Evolutionary conservation across 2,797 vertebrate species (phyloP), one percentile per base, ranked within the genome.

Genomic region (Acrossocheilus fasciatus): DNA sequence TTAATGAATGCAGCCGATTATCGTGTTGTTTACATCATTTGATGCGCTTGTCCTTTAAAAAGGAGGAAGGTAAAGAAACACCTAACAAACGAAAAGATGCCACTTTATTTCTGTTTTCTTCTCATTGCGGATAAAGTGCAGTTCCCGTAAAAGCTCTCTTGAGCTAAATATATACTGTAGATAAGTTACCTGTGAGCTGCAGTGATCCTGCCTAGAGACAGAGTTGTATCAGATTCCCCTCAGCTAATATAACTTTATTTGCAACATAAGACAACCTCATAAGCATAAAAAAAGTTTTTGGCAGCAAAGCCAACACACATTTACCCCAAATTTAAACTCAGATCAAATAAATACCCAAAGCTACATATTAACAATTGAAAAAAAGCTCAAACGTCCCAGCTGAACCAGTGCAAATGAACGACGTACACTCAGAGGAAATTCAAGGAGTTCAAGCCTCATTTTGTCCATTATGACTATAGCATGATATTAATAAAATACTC

Each of bases 201-300:
- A 68, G 34, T 52, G 62, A 81, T 41, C 81, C 83, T 78, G 84
- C 82, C 73, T 69, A 30, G 81, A 87, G 78, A 89, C 72, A 47
- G 73, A 36, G 20, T 14, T 84, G 85, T 85, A 66, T 82, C 73
- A 74, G 7, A 73, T 85, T 87, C 2, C 43, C 36, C 54, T 20
- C n/a, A 36, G 30, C 17, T 68, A 68, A 36, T 50, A 23, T n/a
- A 43, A 59, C n/a, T 82, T 57, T 14, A 73, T 30, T 39, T 73
- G 36, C 15, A 43, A 54, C 59, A 6, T 41, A 15, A 82, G 52
- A 52, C 39, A 3, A 0, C n/a, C 76, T 70, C 39, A 79, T 43
- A 79, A 17, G 14, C 39, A 41, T n/a, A 2, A n/a, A 47, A 4
- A 0, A 39, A 5, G n/a, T 17, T 62, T 30, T 11, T 14, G 1